phyloP scores from a whole-genome alignment of 2,888 invertebrate genomes.

The Eilema caniola region DNA sequence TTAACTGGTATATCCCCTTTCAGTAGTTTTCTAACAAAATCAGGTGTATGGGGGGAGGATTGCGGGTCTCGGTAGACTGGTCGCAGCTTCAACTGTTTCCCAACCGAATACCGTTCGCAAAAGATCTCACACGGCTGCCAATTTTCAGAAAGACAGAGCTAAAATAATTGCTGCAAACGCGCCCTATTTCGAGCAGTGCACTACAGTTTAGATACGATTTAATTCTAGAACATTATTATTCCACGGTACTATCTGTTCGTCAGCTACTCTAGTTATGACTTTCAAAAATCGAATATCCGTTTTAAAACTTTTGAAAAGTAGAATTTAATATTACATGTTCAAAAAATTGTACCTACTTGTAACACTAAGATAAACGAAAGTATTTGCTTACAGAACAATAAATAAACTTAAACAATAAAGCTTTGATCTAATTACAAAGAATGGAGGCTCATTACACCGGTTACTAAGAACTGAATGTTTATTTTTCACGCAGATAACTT shows the following conservation, averaged over 20 bases:
- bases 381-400: slow-evolving; percentile 40
- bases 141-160: slow-evolving; percentile 87
- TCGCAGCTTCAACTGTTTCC: slow-evolving; percentile 79
- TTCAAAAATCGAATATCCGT: slow-evolving; percentile 29
- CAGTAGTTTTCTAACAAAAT: slow-evolving; percentile 49
- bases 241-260: slow-evolving; percentile 62
- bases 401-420: slow-evolving; percentile 44
- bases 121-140: slow-evolving; percentile 85
- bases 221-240: slow-evolving; percentile 80
- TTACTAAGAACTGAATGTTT: slow-evolving; percentile 64
- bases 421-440: slow-evolving; percentile 56
- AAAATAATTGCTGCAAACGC: slow-evolving; percentile 86
- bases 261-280: slow-evolving; percentile 39
- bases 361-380: slow-evolving; percentile 15
- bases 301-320: slow-evolving; percentile 12
- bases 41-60: slow-evolving; percentile 57
- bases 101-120: slow-evolving; percentile 85
- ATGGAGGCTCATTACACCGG: slow-evolving; percentile 47
- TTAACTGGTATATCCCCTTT: slow-evolving; percentile 68
- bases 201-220: slow-evolving; percentile 80
- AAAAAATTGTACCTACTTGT: neutral
- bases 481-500: slow-evolving; percentile 63
- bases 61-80: slow-evolving; percentile 67
- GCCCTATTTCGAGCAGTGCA: slow-evolving; percentile 83
- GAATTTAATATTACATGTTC: neutral